These are phyloP conservation scores for Polymixis lichenea DNA, from an alignment of 2,888 invertebrate species.

Conservation along the genomic window DNA sequence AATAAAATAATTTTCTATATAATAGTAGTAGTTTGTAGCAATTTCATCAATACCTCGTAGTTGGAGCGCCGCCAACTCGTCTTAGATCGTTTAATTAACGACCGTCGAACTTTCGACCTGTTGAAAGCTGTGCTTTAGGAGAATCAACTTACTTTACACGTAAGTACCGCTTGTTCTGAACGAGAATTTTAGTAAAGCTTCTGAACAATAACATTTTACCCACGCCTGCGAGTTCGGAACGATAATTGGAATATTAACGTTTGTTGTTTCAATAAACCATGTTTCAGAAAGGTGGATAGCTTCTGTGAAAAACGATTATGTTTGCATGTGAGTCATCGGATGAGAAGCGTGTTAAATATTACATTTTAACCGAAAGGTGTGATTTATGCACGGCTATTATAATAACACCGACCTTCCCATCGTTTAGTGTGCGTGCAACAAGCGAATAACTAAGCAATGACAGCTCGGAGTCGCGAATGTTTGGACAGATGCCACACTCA, in stretches of 20 bases:
- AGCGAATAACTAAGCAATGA: slow-evolving; percentile 76
- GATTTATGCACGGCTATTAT: slow-evolving; percentile 61
- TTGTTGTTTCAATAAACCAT: slow-evolving; percentile 47
- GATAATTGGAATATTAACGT: slow-evolving; percentile 63
- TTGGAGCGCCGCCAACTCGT: slow-evolving; percentile 85
- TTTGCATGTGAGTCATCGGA: slow-evolving; percentile 54
- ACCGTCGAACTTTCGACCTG: slow-evolving; percentile 89
- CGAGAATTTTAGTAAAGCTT: slow-evolving; percentile 71
- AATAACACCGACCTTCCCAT: slow-evolving; percentile 66
- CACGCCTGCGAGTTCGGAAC: slow-evolving; percentile 38
- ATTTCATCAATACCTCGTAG: slow-evolving; percentile 85
- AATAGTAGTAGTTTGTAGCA: slow-evolving; percentile 82
- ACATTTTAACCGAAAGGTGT: slow-evolving; percentile 51
- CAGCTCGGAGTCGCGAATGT: slow-evolving; percentile 72
- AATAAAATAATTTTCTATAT: slow-evolving; percentile 80
- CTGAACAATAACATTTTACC: slow-evolving; percentile 61
- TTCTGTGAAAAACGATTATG: slow-evolving; percentile 52
- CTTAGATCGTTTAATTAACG: slow-evolving; percentile 90
- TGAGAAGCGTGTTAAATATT: slow-evolving; percentile 54
- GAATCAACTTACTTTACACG: slow-evolving; percentile 83
- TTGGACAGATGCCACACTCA: slow-evolving; percentile 80
- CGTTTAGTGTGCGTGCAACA: slow-evolving; percentile 70
- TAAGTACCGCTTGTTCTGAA: slow-evolving; percentile 75
- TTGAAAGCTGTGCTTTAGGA: slow-evolving; percentile 87
- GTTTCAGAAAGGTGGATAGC: slow-evolving; percentile 37